A percentile compares a stretch with the other conserved stretches of the same genome.
These are phyloP conservation scores for Phyllotis vaccarum DNA, from an alignment of 2,797 vertebrate genomes.

Conservation along the genomic window DNA sequence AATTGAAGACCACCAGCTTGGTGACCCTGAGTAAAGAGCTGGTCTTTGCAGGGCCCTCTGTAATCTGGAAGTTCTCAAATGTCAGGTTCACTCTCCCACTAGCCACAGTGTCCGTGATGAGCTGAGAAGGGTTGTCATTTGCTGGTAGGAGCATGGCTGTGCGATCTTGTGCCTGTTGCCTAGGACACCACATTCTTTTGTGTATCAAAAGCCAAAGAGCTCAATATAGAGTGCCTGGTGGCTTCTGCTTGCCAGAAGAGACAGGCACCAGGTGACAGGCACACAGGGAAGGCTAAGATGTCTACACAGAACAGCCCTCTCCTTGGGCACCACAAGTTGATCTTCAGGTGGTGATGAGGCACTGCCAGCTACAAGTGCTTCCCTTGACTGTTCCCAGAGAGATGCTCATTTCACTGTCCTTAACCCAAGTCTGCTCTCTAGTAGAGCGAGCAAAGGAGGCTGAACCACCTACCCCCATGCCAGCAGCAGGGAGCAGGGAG, in stretches of 20 bases:
- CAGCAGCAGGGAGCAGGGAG: background rate
- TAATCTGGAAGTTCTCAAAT: background rate
- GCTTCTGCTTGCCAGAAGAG: background rate
- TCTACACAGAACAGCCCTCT: background rate
- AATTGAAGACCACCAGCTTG: background rate
- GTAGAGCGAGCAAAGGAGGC: rapidly evolving
- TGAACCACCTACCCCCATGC: background rate
- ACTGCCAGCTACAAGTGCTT: background rate
- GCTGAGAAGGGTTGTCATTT: background rate
- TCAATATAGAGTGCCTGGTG: background rate
- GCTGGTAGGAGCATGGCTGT: background rate
- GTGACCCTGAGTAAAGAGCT: rapidly evolving
- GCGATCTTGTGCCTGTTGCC: background rate
- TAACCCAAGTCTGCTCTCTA: background rate
- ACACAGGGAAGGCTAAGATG: background rate
- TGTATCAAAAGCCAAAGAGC: background rate
- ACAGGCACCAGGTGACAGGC: background rate
- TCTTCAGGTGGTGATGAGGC: background rate
- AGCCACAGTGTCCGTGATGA: background rate
- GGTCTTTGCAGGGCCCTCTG: background rate
- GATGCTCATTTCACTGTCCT: background rate
- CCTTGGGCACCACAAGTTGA: background rate
- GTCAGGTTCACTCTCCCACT: too few relatives aligned
- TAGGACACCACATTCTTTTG: background rate
- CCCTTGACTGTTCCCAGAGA: background rate